These are phyloP conservation scores for Alces alces DNA, from an alignment of 2,113 vertebrate genomes.

Conservation along the genomic window DNA sequence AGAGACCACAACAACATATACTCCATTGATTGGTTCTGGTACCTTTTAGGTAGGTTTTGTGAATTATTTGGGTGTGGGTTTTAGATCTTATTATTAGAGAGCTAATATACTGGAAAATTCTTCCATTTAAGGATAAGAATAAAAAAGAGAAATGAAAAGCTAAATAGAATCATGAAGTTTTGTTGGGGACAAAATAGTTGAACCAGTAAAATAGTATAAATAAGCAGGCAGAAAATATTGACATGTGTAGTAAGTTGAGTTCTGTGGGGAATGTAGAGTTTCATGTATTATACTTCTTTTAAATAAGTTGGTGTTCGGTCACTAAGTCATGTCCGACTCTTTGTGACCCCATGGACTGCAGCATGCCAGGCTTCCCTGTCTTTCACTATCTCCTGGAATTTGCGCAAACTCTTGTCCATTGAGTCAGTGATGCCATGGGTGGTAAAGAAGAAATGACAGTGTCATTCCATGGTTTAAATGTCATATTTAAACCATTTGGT, in stretches of 20 bases:
- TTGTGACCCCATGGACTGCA: background rate
- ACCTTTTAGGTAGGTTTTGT: background rate
- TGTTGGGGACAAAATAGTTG: background rate
- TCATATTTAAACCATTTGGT: background rate
- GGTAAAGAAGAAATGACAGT: background rate
- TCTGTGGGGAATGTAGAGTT: background rate
- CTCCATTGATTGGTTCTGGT: background rate
- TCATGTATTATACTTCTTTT: background rate
- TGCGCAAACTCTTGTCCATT: background rate
- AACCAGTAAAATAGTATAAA: background rate
- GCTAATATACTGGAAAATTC: background rate
- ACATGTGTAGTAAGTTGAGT: background rate
- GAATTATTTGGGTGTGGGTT: background rate
- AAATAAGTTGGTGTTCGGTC: background rate
- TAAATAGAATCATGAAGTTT: constrained; percentile 3
- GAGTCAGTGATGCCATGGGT: background rate
- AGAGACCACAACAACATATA: background rate
- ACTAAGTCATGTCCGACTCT: background rate
- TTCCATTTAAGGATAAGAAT: background rate
- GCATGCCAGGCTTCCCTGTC: background rate
- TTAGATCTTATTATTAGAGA: background rate
- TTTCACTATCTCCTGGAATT: background rate
- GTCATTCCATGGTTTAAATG: background rate
- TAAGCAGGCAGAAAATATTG: background rate
- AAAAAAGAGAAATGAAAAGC: background rate